Base-by-base conservation (phyloP, 2,797 vertebrate genomes). In the Gallirallus australis region DNA sequence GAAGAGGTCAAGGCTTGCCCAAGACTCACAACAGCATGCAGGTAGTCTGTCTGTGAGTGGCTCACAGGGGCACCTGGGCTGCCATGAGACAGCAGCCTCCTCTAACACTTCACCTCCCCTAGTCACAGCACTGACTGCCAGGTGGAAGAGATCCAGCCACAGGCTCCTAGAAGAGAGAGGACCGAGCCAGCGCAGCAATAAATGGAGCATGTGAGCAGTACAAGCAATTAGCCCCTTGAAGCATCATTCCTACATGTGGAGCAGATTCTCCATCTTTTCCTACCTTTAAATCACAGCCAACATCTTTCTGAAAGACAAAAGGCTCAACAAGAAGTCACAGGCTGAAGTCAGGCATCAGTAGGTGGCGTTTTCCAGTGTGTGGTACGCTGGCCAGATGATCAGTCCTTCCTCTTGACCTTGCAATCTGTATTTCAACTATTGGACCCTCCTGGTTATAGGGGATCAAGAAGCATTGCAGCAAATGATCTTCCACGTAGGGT, bases 31-130 rank as follows among this genome's bases (percentile, higher is more conserved):
- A 25, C n/a, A 33, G 28, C 30, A 5, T 0, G 30, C 13, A 5
- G 1, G 2, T 5, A 21, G 33, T 24, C 53, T 23, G 45, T 12
- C 73, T 11, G 0, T 0, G 10, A 21, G 33, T 20, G 30, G 65
- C 84, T 35, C 31, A 4, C 0, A 4, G 33, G 5, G 65, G 57
- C 50, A 12, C 2, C 2, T 0, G 20, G 45, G 42, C 45, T 31
- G 53, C 53, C 8, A 5, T 40, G 5, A 15, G 53, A 15, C 25
- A 6, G 21, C 1, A 40, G 53, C 47, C 37, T 19, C 53, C 9
- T 2, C 5, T 1, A 12, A 50, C 19, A 3, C 37, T 20, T n/a
- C 71, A 7, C 57, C 35, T 42, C 18, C 50, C 56, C 50, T 33
- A 8, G 4, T 6, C 37, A 37, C 10, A 2, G 77, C 52, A 12